phyloP scores from a whole-genome alignment of 2,888 invertebrate genomes.

The Therioaphis trifolii region DNA sequence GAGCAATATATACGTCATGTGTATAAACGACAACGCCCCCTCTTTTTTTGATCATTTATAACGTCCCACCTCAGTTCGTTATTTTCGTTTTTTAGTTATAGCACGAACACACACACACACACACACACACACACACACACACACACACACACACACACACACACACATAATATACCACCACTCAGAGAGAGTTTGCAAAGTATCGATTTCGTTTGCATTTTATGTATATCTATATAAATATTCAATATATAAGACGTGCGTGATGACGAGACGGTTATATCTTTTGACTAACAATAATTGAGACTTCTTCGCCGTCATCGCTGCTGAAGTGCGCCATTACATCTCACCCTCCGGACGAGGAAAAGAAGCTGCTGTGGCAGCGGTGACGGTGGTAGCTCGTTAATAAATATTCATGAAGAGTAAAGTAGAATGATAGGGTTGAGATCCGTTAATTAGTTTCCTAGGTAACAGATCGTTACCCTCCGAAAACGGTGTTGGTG shows the following conservation, averaged over 20 bases:
- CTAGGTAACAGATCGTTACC: slow-evolving; percentile 55
- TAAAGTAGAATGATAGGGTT: slow-evolving; percentile 56
- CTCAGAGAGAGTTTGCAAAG: not conserved
- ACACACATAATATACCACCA: not conserved
- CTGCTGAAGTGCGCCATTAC: not conserved
- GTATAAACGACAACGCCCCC: slow-evolving; percentile 55
- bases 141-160: no score
- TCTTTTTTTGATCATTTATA: slow-evolving; percentile 43
- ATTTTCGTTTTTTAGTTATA: slow-evolving; percentile 31
- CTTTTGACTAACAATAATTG: slow-evolving; percentile 52
- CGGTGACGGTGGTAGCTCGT: slow-evolving; percentile 5
- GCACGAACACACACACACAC: no score
- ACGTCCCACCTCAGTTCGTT: slow-evolving; percentile 36
- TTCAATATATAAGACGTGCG: not conserved
- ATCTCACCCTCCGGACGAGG: not conserved
- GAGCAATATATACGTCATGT: slow-evolving; percentile 42
- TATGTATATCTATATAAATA: slow-evolving; percentile 1
- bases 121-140: no score
- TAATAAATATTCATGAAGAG: slow-evolving; percentile 61
- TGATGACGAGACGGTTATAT: slow-evolving; percentile 18
- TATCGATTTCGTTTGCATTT: slow-evolving; percentile 47
- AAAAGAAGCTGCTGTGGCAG: not conserved
- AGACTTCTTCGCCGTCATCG: slow-evolving; percentile 45
- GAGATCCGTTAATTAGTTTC: slow-evolving; percentile 61
- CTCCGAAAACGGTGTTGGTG: not conserved